Evolutionary conservation across 1,140 invertebrate genomes (phyloP), one percentile per base, ranked within the genome.

Genomic region (Zophobas morio): DNA sequence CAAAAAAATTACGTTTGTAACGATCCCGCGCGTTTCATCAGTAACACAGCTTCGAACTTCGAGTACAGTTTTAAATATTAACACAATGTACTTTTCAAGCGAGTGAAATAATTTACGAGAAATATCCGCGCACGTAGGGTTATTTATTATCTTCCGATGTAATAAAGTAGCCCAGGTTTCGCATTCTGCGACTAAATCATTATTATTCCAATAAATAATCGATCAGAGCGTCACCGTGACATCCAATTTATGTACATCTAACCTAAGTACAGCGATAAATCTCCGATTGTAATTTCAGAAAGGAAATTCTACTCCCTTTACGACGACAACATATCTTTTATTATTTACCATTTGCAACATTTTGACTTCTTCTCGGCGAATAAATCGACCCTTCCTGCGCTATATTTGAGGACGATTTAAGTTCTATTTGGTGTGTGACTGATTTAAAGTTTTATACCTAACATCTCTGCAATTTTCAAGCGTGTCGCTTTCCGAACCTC

Each of bases 361-460:
- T 4, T 35, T 20, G 32, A 8, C 1, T 8, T 35, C 35, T 33
- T 3, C 3, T 34, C 20, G 33, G 35, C 34, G 54, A 57, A 57
- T 57, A 8, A 35, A 57, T 6, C 32, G 35, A 5, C 34, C 3
- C 35, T 36, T 57, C 8, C 8, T 57, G 5, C 35, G n/a, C n/a
- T 66, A 20, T 57, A 4, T 57, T 36, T 42, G 60, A 42, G 42
- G 60, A 66, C 60, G 39, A 66, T 66, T 66, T 66, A 46, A 66
- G 37, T 66, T 66, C 42, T 66, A 37, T 42, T 32, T 40, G 60
- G 39, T 66, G 60, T 66, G 60, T 66, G 60, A 66, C 60, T 66
- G 60, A 66, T 66, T 66, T 66, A 66, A 66, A 66, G 60, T 66
- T 66, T 40, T 46, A 66, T 66, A 20, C 60, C 33, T 46, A 63